phyloP scores from a whole-genome alignment of 2,797 vertebrate genomes.

The Cetoscarus ocellatus region DNA sequence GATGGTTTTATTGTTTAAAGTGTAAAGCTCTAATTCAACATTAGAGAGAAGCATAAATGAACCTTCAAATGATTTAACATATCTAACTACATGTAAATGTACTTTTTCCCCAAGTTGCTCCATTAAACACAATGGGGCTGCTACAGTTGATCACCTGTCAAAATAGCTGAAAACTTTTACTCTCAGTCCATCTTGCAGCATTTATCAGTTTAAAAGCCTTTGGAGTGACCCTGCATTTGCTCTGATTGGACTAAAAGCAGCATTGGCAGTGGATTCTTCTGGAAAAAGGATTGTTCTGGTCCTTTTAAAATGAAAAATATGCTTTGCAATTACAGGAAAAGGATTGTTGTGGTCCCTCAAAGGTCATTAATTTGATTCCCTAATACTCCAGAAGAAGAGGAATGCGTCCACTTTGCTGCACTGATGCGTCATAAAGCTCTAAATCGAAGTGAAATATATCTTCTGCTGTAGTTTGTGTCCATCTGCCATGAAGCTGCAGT shows the following conservation, averaged over 20 bases:
- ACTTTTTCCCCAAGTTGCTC: slow-evolving; percentile 5
- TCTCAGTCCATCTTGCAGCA: slow-evolving; percentile 29
- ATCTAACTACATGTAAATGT: not conserved
- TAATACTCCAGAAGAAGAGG: slow-evolving; percentile 47
- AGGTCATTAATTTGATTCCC: slow-evolving; percentile 51
- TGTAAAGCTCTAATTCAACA: too few relatives aligned
- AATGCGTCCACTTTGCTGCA: slow-evolving; percentile 29
- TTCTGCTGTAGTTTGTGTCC: slow-evolving; percentile 37
- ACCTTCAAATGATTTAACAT: too few relatives aligned
- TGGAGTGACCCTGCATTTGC: slow-evolving; percentile 15
- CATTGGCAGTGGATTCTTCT: slow-evolving; percentile 21
- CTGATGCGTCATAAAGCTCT: slow-evolving; percentile 28
- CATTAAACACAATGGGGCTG: slow-evolving; percentile 45
- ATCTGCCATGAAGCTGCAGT: slow-evolving; percentile 29
- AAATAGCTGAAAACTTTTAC: slow-evolving; percentile 13
- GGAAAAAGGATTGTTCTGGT: slow-evolving; percentile 32
- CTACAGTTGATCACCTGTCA: slow-evolving; percentile 38
- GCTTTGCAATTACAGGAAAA: slow-evolving; percentile 12
- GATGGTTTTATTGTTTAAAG: too few relatives aligned
- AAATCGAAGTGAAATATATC: slow-evolving; percentile 37
- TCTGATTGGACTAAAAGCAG: slow-evolving; percentile 24
- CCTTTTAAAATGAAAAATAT: slow-evolving; percentile 60
- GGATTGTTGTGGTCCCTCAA: slow-evolving; percentile 42
- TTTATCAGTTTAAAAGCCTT: slow-evolving; percentile 58
- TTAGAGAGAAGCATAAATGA: too few relatives aligned